These are phyloP conservation scores for Chlorospingus semifuscus DNA, from an alignment of 2,797 vertebrate genomes.

Conservation along the genomic window DNA sequence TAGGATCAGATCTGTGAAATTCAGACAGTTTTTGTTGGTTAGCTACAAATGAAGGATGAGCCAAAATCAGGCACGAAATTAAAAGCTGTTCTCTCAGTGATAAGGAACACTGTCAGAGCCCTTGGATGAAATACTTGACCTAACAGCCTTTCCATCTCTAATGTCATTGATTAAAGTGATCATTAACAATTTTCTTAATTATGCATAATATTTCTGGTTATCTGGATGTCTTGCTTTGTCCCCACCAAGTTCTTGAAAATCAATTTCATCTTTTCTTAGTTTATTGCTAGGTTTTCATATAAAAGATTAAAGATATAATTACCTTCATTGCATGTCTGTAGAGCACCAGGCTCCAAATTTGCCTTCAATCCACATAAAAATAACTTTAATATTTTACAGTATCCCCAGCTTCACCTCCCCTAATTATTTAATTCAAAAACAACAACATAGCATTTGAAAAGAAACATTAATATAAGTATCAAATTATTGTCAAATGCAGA, in stretches of 20 bases:
- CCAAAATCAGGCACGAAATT: constrained; percentile 50
- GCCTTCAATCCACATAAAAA: background rate
- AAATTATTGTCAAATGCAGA: background rate
- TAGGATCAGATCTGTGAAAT: background rate
- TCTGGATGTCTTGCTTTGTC: constrained; percentile 2
- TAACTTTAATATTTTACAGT: background rate
- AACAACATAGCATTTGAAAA: constrained; percentile 20
- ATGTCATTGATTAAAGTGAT: constrained; percentile 13
- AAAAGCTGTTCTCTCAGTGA: constrained; percentile 11
- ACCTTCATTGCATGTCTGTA: background rate
- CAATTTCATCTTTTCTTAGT: background rate
- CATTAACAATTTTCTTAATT: constrained; percentile 16
- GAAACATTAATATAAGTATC: background rate
- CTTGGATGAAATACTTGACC: background rate
- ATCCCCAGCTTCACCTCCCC: background rate
- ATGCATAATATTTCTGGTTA: constrained; percentile 15
- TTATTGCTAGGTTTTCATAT: background rate
- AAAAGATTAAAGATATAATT: constrained; percentile 3
- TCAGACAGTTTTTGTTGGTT: background rate
- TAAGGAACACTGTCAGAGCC: background rate
- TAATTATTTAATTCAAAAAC: constrained; percentile 31
- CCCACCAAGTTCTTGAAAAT: background rate
- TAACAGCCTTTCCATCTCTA: background rate
- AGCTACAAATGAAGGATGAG: background rate
- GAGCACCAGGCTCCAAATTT: background rate